Percentiles rank a stretch among this genome's conserved stretches.
These are phyloP conservation scores for Papilio gigon DNA, from an alignment of 2,888 invertebrate genomes.

Conservation along the genomic window DNA sequence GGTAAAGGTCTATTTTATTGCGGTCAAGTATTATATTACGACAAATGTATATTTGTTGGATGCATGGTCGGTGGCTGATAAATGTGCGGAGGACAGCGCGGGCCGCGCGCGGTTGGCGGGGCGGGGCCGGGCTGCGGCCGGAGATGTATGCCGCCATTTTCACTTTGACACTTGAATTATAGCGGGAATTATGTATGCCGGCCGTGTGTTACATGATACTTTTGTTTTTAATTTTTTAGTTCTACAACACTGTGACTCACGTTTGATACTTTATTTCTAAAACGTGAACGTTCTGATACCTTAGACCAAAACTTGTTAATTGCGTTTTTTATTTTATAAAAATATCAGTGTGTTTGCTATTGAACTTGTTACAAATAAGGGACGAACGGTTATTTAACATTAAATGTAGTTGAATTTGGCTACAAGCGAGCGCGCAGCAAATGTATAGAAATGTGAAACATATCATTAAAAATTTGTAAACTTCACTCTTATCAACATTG, in stretches of 20 bases:
- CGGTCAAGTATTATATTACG: background rate
- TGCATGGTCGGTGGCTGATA: slow-evolving; percentile 43
- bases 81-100: slow-evolving; percentile 35
- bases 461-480: slow-evolving; percentile 30
- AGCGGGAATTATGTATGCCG: slow-evolving; percentile 36
- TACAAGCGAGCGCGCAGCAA: background rate
- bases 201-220: slow-evolving; percentile 3
- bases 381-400: background rate
- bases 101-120: slow-evolving; percentile 44
- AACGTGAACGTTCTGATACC: too few species aligned
- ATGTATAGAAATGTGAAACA: background rate
- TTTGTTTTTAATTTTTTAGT: slow-evolving; percentile 21
- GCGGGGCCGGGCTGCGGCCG: slow-evolving; percentile 31
- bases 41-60: slow-evolving; percentile 23
- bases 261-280: background rate
- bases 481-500: background rate
- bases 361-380: too few species aligned
- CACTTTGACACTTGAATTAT: slow-evolving; percentile 47
- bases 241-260: background rate
- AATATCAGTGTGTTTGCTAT: too few species aligned
- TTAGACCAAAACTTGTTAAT: too few species aligned
- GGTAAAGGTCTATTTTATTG: background rate
- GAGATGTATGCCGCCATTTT: slow-evolving; percentile 48
- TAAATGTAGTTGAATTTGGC: background rate
- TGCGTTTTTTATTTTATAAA: too few species aligned